These are phyloP conservation scores for Gadus chalcogrammus DNA, from an alignment of 2,113 vertebrate species.

Conservation along the genomic window DNA sequence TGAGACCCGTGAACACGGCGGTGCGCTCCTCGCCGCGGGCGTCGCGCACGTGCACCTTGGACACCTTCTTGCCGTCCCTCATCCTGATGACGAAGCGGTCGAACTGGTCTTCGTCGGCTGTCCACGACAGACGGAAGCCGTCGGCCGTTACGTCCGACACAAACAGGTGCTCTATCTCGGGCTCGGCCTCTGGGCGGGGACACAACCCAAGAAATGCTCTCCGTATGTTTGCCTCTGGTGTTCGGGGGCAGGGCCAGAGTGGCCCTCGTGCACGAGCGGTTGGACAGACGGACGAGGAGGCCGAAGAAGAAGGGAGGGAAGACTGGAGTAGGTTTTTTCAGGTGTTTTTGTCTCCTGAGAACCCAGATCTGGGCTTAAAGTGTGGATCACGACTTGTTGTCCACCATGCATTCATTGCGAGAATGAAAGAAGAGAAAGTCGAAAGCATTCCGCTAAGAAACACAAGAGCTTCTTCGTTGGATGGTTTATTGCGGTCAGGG, in stretches of 20 bases:
- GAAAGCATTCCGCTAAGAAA: neutral
- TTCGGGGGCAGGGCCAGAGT: conserved; percentile 4
- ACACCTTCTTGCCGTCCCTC: conserved; percentile 83
- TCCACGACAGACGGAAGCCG: conserved; percentile 90
- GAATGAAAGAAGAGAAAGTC: neutral
- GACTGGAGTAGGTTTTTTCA: too few relatives aligned
- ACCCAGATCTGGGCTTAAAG: conserved; percentile 11
- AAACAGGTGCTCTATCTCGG: conserved; percentile 92
- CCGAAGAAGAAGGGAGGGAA: too few relatives aligned
- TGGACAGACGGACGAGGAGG: neutral
- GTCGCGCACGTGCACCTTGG: conserved; percentile 79
- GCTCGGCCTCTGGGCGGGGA: conserved; percentile 85
- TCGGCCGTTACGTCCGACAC: conserved; percentile 84
- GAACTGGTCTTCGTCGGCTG: conserved; percentile 85
- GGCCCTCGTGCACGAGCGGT: neutral
- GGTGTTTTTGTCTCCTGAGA: neutral
- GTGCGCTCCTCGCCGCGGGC: conserved; percentile 78
- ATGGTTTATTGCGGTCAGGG: conserved; percentile 33
- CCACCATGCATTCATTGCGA: conserved; percentile 39
- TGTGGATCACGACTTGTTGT: conserved; percentile 3
- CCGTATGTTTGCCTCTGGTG: neutral
- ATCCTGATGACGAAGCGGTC: conserved; percentile 93
- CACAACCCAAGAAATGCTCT: conserved; percentile 38
- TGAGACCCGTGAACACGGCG: conserved; percentile 82
- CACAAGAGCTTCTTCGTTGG: neutral